A percentile compares a stretch with the other conserved stretches of the same genome.
Evolutionary conservation across 2,888 invertebrate species (phyloP).

Genomic region (Mystacides longicornis): DNA sequence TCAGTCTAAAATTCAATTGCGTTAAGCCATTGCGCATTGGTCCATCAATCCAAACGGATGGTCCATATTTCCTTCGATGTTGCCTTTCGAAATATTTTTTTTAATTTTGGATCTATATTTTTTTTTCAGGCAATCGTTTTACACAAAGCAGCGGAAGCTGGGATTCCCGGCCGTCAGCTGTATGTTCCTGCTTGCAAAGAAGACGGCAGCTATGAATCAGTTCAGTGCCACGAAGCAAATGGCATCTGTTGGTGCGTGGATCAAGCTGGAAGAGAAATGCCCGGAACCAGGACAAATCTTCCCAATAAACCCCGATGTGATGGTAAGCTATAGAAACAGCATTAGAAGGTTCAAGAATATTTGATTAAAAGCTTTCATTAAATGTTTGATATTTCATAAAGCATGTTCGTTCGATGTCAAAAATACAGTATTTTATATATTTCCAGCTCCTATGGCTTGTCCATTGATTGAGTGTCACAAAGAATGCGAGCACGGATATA

Average conservation of each 20-base stretch:
- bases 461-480: slow-evolving; percentile 33
- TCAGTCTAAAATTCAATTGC: too few relatives aligned
- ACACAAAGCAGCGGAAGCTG: slow-evolving; percentile 61
- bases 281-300: slow-evolving; percentile 53
- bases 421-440: slow-evolving; percentile 5
- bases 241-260: slow-evolving; percentile 80
- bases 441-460: slow-evolving; percentile 31
- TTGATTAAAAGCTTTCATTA: too few relatives aligned
- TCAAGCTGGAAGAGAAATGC: slow-evolving; percentile 60
- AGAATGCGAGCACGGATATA: slow-evolving; percentile 37
- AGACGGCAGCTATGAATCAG: slow-evolving; percentile 60
- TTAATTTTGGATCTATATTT: background rate
- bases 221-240: slow-evolving; percentile 65
- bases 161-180: slow-evolving; percentile 66
- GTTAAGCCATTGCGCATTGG: too few relatives aligned
- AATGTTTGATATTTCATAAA: too few relatives aligned
- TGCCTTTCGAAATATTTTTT: background rate
- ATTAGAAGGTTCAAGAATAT: too few relatives aligned
- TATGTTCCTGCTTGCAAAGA: slow-evolving; percentile 67
- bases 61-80: too few relatives aligned
- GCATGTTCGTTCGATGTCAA: background rate
- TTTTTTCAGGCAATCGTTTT: slow-evolving; percentile 38
- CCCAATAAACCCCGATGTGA: slow-evolving; percentile 38
- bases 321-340: too few relatives aligned
- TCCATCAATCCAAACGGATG: too few relatives aligned